Base-by-base conservation (phyloP, 2,888 invertebrate species). In the Andrena bucephala region DNA sequence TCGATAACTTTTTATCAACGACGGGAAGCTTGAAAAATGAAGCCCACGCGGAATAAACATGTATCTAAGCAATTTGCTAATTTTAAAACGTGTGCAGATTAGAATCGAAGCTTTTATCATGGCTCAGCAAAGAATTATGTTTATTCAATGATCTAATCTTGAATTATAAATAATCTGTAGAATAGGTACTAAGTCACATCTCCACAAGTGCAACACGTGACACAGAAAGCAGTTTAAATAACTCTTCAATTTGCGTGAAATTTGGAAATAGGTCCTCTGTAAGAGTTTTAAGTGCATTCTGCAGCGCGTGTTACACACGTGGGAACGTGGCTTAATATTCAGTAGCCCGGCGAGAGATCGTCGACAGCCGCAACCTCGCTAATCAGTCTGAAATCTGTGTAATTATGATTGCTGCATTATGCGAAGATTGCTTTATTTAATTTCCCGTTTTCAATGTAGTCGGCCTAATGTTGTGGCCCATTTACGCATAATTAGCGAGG, bases 301-400 rank as follows among this genome's bases (percentile, higher is more conserved):
- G 16, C 3, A 16, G 42, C 42, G 42, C 42, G 16, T 16, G 42
- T 42, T 42, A 16, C 16, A 5, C 16, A 13, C 16, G 42, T 16
- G 42, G 42, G 42, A 16, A 4, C 16, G 42, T 5, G 54, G 20
- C 24, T 54, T 54, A 54, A 54, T 54, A 54, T 54, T 54, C n/a
- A 54, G 42, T 42, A 42, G 42, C 42, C 42, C 42, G 42, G 42
- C 42, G 42, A 42, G 42, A 42, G 42, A 42, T 42, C 42, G 42
- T 42, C 42, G 42, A 62, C 16, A 60, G 42, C 42, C 63, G 59
- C 10, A 27, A 42, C n/a, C 27, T 29, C 10, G 24, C 31, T 68
- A 74, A 74, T 74, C 73, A 27, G 10, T 16, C 24, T 13, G 31
- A 48, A 59, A 74, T 74, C 73, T 57, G 57, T 59, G 57, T 57